These are phyloP conservation scores for Microctonus hyperodae DNA, from an alignment of 2,888 invertebrate genomes.

Conservation along the genomic window DNA sequence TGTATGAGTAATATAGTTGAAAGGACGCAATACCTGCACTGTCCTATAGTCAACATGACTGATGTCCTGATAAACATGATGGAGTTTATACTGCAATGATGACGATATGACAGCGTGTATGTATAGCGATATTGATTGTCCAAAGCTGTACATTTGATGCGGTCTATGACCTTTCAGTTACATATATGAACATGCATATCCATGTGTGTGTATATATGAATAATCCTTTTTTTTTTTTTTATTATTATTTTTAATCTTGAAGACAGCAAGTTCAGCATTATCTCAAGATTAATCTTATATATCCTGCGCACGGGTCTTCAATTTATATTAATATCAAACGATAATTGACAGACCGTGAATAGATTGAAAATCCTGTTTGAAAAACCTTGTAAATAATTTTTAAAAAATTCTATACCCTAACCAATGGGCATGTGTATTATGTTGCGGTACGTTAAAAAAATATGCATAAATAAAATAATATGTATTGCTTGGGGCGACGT, in stretches of 20 bases:
- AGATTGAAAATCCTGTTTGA: not conserved
- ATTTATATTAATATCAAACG: not conserved
- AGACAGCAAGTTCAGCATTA: not conserved
- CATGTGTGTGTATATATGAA: not conserved
- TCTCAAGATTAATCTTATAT: not conserved
- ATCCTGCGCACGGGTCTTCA: not conserved
- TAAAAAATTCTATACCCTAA: not conserved
- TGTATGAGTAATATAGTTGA: no score
- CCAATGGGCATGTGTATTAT: not conserved
- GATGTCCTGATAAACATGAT: not conserved
- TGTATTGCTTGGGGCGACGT: conserved; percentile 35
- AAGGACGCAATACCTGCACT: not conserved
- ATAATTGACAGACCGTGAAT: not conserved
- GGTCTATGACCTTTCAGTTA: not conserved
- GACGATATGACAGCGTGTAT: not conserved
- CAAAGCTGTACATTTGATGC: not conserved
- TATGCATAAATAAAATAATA: conserved; percentile 37
- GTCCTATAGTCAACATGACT: not conserved
- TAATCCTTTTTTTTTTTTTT: not conserved
- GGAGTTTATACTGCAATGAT: not conserved
- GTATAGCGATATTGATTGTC: not conserved
- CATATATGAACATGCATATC: no score
- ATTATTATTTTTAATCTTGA: not conserved
- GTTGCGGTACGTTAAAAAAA: conserved; percentile 18
- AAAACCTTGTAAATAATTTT: not conserved